A percentile compares a stretch with the other conserved stretches of the same genome.
Evolutionary conservation across 2,888 invertebrate genomes (phyloP).

Genomic region (Rhagonycha fulva): DNA sequence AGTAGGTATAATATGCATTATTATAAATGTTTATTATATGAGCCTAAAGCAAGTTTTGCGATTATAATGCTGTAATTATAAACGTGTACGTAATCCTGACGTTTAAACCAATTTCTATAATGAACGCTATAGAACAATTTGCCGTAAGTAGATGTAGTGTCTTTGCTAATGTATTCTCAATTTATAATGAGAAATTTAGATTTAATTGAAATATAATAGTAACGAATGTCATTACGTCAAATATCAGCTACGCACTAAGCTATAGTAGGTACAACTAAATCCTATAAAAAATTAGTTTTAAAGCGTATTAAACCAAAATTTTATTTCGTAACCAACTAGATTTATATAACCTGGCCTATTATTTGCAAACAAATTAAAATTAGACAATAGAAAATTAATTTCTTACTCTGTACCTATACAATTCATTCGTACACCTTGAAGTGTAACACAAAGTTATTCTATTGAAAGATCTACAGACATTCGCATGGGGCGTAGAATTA

Average conservation of each 20-base stretch:
- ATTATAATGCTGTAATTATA: background rate
- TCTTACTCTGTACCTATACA: background rate
- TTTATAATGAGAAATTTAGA: background rate
- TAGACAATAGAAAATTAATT: background rate
- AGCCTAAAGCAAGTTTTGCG: background rate
- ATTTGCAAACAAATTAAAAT: background rate
- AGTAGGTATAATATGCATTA: too few species aligned
- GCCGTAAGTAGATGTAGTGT: background rate
- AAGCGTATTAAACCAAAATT: background rate
- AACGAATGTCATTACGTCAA: background rate
- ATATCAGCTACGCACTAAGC: background rate
- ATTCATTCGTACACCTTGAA: background rate
- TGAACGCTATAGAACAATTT: background rate
- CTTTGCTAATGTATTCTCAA: background rate
- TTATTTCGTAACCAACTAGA: background rate
- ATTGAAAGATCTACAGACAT: conserved; percentile 19
- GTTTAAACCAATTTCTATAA: background rate
- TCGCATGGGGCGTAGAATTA: conserved; percentile 25
- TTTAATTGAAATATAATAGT: background rate
- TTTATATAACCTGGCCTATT: background rate
- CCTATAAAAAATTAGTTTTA: background rate
- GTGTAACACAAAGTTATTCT: conserved; percentile 24
- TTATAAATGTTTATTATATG: background rate
- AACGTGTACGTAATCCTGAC: background rate
- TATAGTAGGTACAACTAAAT: background rate